Evolutionary conservation across 1,140 invertebrate genomes (phyloP).

Genomic region (Bombus fervidus): DNA sequence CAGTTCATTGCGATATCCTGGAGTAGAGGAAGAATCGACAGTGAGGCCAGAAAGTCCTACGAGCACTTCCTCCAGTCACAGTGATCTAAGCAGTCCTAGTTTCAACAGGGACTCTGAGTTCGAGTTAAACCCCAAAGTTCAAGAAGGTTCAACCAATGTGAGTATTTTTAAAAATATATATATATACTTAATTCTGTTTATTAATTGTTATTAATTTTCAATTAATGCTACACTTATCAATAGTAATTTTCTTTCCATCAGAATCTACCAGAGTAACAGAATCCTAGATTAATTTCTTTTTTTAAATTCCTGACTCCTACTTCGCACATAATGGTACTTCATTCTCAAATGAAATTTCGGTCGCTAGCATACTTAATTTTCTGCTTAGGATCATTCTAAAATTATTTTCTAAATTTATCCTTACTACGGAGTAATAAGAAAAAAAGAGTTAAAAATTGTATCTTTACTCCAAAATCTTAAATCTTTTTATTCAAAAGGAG

Average conservation of each 20-base stretch:
- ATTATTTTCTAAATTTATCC: too few relatives aligned
- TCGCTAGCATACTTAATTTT: too few relatives aligned
- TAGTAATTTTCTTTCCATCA: neutral
- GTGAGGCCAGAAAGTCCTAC: conserved; percentile 85
- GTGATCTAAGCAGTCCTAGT: conserved; percentile 87
- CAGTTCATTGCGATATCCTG: conserved; percentile 89
- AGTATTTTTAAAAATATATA: conserved; percentile 41
- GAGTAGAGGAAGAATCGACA: conserved; percentile 80
- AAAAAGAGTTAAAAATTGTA: too few relatives aligned
- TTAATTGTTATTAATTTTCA: too few relatives aligned
- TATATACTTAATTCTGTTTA: neutral
- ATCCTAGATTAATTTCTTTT: neutral
- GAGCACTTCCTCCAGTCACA: conserved; percentile 87
- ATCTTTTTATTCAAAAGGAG: too few relatives aligned
- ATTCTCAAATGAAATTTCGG: too few relatives aligned
- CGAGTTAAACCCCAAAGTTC: conserved; percentile 82
- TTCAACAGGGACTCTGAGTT: conserved; percentile 87
- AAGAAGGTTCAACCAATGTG: conserved; percentile 75
- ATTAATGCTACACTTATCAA: neutral
- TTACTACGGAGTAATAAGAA: too few relatives aligned
- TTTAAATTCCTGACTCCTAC: neutral
- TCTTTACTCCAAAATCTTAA: too few relatives aligned
- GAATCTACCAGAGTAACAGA: too few relatives aligned
- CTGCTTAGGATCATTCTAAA: too few relatives aligned
- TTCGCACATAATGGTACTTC: too few relatives aligned